Percentiles rank a stretch among this genome's conserved stretches.
These are phyloP conservation scores for Conchocele bisecta DNA, from an alignment of 2,888 invertebrate genomes.

Conservation along the genomic window DNA sequence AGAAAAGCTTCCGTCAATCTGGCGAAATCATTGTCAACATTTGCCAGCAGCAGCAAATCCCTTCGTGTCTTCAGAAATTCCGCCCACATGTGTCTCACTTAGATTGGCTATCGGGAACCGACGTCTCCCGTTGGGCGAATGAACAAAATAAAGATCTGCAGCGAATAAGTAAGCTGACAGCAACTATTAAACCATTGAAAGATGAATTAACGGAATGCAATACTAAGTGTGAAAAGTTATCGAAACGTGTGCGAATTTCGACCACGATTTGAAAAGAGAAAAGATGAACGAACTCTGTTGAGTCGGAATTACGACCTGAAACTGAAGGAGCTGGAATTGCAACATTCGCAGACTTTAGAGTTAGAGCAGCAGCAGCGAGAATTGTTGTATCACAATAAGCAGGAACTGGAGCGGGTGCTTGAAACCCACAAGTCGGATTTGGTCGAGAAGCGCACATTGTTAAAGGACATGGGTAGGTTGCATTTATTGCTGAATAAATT, in stretches of 20 bases:
- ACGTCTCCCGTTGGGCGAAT: slow-evolving; percentile 78
- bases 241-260: slow-evolving; percentile 70
- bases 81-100: slow-evolving; percentile 72
- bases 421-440: slow-evolving; percentile 64
- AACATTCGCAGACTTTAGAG: slow-evolving; percentile 63
- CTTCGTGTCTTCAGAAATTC: slow-evolving; percentile 78
- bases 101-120: slow-evolving; percentile 78
- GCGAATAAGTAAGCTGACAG: slow-evolving; percentile 75
- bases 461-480: slow-evolving; percentile 70
- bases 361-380: slow-evolving; percentile 64
- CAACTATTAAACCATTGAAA: slow-evolving; percentile 75
- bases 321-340: slow-evolving; percentile 67
- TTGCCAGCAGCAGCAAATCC: slow-evolving; percentile 79
- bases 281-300: slow-evolving; percentile 69
- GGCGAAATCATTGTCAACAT: slow-evolving; percentile 74
- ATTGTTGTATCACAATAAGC: slow-evolving; percentile 62
- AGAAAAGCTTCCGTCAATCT: slow-evolving; percentile 76
- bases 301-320: slow-evolving; percentile 74
- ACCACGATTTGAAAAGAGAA: slow-evolving; percentile 74
- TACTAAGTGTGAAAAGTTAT: slow-evolving; percentile 69
- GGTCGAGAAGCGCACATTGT: slow-evolving; percentile 62
- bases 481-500: no score
- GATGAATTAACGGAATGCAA: slow-evolving; percentile 69
- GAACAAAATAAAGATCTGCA: slow-evolving; percentile 81
- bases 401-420: slow-evolving; percentile 68